Base-by-base conservation (phyloP, 2,797 vertebrate species). In the Mareca strepera region DNA sequence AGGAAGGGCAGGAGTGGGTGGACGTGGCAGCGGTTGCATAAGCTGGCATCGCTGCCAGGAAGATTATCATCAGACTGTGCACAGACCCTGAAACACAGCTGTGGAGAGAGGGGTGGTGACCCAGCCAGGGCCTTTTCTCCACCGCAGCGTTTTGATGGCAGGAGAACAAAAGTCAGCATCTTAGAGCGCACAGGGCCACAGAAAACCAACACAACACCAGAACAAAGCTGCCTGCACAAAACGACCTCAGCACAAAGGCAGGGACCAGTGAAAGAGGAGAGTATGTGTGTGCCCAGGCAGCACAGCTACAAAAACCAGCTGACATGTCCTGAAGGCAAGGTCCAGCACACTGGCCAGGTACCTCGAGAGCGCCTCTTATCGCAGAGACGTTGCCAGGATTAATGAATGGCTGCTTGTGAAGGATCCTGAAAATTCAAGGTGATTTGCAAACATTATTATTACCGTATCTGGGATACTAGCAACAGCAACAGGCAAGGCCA, bases 1-100 rank as follows among this genome's bases (percentile, higher is more conserved):
- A 44, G 69, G 31, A 93, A 88, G 69, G 82, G 80, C 90, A 88
- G 37, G 12, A 94, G 95, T 84, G 92, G 90, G 93, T 91, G 93
- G 90, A 56, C 81, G 85, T 0, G 10, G 75, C 82, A 43, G 91
- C 0, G 3, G 79, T 90, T 95, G 90, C 95, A 86, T 94, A 94
- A 94, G 66, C 90, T 91, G 88, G 11, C 80, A 73, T 8, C 74
- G 39, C 88, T 94, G 95, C 82, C 93, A 95, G 69, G 76, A 92
- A 67, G 85, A 93, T 67, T 75, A 66, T 23, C 76, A 92, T 88
- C 88, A 83, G 73, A 81, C 79, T 78, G 82, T 68, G 85, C 91
- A 28, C 0, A 20, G 87, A n/a, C 85, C 68, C 87, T 76, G 79
- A 86, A 76, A 88, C 53, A 59, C 87, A 93, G 93, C 85, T 94